These are phyloP conservation scores for Phalangium opilio DNA, from an alignment of 2,888 invertebrate genomes.

Conservation along the genomic window DNA sequence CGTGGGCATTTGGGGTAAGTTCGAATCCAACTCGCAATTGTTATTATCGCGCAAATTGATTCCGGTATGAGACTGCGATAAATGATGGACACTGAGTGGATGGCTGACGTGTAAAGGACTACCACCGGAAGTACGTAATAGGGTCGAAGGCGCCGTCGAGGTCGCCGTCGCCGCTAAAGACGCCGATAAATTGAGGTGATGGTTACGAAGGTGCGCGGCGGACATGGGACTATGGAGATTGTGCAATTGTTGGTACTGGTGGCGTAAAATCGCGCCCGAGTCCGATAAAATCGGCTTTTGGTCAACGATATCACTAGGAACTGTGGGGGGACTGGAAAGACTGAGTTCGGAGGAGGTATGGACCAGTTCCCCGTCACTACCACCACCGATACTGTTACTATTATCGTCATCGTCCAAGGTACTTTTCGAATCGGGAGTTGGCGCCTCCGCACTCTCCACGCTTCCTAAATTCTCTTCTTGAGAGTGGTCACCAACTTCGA, in stretches of 20 bases:
- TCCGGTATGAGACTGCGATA: conserved; percentile 18
- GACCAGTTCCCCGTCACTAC: not conserved
- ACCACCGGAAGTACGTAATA: not conserved
- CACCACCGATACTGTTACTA: conserved; percentile 18
- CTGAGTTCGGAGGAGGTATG: conserved; percentile 21
- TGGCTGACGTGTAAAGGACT: conserved; percentile 5
- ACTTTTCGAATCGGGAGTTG: conserved; percentile 40
- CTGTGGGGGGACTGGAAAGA: conserved; percentile 25
- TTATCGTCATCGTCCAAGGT: conserved; percentile 33
- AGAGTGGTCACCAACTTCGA: conserved; percentile 47
- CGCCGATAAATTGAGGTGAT: not conserved
- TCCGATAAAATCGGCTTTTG: conserved; percentile 11
- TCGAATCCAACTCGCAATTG: conserved; percentile 1
- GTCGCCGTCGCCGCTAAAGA: conserved; percentile 1
- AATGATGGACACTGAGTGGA: conserved; percentile 21
- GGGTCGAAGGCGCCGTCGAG: conserved; percentile 6
- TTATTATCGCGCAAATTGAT: conserved; percentile 3
- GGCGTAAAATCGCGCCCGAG: conserved; percentile 10
- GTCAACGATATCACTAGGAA: conserved; percentile 9
- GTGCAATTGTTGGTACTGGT: conserved; percentile 7
- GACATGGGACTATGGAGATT: conserved; percentile 6
- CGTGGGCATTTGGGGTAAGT: conserved; percentile 13
- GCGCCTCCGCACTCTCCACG: conserved; percentile 50
- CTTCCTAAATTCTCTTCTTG: conserved; percentile 48
- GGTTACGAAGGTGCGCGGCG: conserved; percentile 1